Conservation (phyloP, 2,888 invertebrate species). For the Iphiclides podalirius region DNA sequence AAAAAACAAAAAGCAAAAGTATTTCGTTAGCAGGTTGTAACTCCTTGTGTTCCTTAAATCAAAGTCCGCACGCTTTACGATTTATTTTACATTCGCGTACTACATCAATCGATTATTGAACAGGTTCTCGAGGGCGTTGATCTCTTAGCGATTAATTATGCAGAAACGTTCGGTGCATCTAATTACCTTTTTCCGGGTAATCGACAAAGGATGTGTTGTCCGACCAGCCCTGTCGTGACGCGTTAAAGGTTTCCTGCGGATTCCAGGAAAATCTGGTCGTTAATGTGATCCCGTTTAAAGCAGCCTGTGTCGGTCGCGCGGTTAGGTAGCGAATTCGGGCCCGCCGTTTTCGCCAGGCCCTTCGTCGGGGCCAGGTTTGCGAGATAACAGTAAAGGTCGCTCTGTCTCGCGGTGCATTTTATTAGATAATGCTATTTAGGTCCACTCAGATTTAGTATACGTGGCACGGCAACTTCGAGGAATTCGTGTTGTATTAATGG, state of each 20-base stretch:
- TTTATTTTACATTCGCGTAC: constrained; percentile 30
- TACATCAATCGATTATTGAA: constrained; percentile 32
- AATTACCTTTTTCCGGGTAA: constrained; percentile 27
- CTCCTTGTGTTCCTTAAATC: constrained; percentile 2
- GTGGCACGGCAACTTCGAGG: constrained; percentile 71
- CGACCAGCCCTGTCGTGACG: constrained; percentile 6
- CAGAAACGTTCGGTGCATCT: constrained; percentile 27
- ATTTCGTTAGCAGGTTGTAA: background rate
- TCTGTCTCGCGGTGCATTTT: constrained; percentile 54
- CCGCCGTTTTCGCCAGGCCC: background rate
- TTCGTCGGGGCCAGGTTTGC: constrained; percentile 24
- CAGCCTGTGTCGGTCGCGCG: too few relatives aligned
- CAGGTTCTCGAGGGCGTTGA: constrained; percentile 47
- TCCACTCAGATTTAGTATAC: constrained; percentile 65
- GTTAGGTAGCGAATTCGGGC: constrained; percentile 6
- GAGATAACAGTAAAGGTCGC: constrained; percentile 52
- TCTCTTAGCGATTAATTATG: constrained; percentile 42
- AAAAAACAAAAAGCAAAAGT: background rate
- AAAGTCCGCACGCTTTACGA: constrained; percentile 24
- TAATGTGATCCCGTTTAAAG: background rate
- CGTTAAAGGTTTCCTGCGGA: constrained; percentile 6
- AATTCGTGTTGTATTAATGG: constrained; percentile 73
- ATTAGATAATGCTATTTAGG: constrained; percentile 70
- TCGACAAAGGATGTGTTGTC: constrained; percentile 15
- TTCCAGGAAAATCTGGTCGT: background rate